Conservation (phyloP, 2,888 invertebrate genomes). For the Axea sp. region DNA sequence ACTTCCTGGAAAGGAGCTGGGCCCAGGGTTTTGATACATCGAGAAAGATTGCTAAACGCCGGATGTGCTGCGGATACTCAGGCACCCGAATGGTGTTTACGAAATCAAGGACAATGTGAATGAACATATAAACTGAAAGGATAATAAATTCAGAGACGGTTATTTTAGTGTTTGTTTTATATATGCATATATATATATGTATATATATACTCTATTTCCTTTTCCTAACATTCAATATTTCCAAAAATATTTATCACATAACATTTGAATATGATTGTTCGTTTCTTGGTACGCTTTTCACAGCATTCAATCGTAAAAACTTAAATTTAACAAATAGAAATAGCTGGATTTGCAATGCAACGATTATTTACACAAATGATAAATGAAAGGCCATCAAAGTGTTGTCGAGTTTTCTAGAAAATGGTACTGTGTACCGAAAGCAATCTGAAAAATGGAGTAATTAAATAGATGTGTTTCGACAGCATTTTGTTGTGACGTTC, state of each 20-base stretch:
- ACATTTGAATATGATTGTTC: constrained; percentile 49
- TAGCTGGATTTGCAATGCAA: constrained; percentile 30
- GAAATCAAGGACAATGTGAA: constrained; percentile 87
- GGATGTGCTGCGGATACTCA: constrained; percentile 85
- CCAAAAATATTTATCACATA: constrained; percentile 51
- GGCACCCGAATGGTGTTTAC: constrained; percentile 92
- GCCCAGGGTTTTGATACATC: constrained; percentile 31
- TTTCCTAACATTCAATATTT: constrained; percentile 48
- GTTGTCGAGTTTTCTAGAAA: constrained; percentile 8
- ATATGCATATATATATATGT: too few species aligned
- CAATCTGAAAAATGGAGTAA: constrained; percentile 4
- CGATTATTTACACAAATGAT: constrained; percentile 52
- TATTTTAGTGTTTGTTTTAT: background rate
- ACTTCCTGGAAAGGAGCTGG: too few species aligned
- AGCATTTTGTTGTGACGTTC: background rate
- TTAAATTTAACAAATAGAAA: constrained; percentile 18
- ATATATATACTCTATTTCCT: constrained; percentile 33
- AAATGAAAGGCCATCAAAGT: constrained; percentile 15
- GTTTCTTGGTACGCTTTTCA: constrained; percentile 9
- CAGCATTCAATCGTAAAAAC: constrained; percentile 19
- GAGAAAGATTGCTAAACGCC: constrained; percentile 23
- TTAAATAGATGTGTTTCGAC: background rate
- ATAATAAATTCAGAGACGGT: background rate
- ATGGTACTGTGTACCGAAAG: background rate
- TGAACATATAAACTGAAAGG: constrained; percentile 7